Base-by-base conservation (phyloP, 2,113 vertebrate genomes). In the Eulacestoma nigropectus region DNA sequence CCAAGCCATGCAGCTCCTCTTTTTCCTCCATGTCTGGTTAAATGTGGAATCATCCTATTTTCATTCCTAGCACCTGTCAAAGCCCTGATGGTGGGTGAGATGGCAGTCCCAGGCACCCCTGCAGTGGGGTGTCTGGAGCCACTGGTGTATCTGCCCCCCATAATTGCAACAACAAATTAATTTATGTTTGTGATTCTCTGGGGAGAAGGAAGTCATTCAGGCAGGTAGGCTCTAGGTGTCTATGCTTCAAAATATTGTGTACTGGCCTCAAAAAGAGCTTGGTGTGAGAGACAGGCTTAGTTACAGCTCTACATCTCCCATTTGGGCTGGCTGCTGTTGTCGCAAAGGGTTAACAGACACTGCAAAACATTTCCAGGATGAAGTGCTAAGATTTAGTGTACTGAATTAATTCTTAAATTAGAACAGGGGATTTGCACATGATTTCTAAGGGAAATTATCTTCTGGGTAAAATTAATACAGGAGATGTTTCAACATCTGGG, bases 391-490 rank as follows among this genome's bases (percentile, higher is more conserved):
- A 97, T 96, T 96, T 95, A 96, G 96, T 67, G 89, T 79, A 69
- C 80, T 73, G 95, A 96, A 95, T 96, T 95, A 96, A 95, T 95
- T 96, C 95, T 95, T 92, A 94, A 96, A 96, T 97, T 96, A 91
- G 96, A 96, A 82, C 95, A 92, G 89, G 89, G 96, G 96, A 95
- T 97, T 97, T 95, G 95, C 86, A 91, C 93, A 96, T 96, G 90
- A 96, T 96, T 97, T 97, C 96, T 96, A 91, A 91, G 86, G 95
- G 96, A 96, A 96, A 96, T 96, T 93, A 95, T 97, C 95, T 96
- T 96, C 96, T 97, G 96, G 95, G 95, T 96, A 96, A 96, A 97
- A 97, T 95, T 89, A 95, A 94, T 96, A 96, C 94, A 95, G 86
- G 96, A 95, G 92, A 92, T 92, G 95, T 84, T 96, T 94, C 91